Evolutionary conservation across 2,113 vertebrate genomes (phyloP).

Genomic region (Saccopteryx bilineata): DNA sequence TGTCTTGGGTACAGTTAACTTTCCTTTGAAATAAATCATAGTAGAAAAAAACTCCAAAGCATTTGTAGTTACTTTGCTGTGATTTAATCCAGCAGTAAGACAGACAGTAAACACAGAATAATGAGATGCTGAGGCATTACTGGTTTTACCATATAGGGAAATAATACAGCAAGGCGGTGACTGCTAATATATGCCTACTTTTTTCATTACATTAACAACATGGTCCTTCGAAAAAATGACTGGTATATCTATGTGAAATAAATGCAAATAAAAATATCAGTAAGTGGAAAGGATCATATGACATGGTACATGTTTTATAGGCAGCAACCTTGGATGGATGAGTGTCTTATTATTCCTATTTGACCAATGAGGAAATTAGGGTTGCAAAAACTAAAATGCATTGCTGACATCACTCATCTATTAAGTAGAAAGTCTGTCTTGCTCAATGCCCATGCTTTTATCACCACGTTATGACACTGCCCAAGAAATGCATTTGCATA

Average conservation of each 20-base stretch:
- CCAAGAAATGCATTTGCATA: background rate
- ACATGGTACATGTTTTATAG: background rate
- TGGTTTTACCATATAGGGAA: background rate
- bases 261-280: background rate
- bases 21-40: background rate
- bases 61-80: background rate
- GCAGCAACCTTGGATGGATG: background rate
- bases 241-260: background rate
- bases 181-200: background rate
- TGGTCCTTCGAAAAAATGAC: background rate
- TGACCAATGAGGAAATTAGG: background rate
- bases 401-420: background rate
- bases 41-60: background rate
- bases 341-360: background rate
- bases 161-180: background rate
- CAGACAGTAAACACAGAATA: background rate
- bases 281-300: background rate
- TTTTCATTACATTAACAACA: background rate
- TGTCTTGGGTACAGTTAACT: background rate
- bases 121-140: background rate
- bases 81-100: background rate
- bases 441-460: background rate
- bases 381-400: background rate
- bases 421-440: background rate
- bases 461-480: background rate